phyloP scores from a whole-genome alignment of 2,113 vertebrate genomes.

The Pelvicachromis taeniatus region DNA sequence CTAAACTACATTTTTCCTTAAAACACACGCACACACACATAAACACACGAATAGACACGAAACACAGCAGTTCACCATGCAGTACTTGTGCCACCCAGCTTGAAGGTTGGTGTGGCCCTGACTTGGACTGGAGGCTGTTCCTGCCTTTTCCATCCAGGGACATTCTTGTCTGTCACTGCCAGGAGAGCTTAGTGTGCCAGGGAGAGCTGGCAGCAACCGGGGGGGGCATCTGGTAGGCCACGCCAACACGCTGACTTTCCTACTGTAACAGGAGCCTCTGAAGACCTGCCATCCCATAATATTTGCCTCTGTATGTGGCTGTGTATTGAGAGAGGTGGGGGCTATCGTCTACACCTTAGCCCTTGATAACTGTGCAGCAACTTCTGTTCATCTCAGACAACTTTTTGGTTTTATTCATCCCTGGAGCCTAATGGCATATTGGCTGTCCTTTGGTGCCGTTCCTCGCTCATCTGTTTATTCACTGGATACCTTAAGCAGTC shows the following conservation, averaged over 20 bases:
- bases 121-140: conserved; percentile 16
- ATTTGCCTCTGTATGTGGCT: conserved; percentile 37
- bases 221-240: conserved; percentile 41
- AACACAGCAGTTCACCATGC: not conserved
- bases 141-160: conserved; percentile 47
- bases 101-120: conserved; percentile 24
- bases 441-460: not conserved
- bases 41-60: not conserved
- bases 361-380: not conserved
- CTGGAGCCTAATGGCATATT: conserved; percentile 24
- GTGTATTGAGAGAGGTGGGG: not conserved
- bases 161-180: conserved; percentile 49
- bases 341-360: not conserved
- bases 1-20: not conserved
- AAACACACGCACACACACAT: not conserved
- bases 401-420: conserved; percentile 27
- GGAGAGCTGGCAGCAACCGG: conserved; percentile 38
- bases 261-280: conserved; percentile 47
- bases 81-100: conserved; percentile 26
- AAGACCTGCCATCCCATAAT: conserved; percentile 49
- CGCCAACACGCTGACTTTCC: conserved; percentile 25
- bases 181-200: conserved; percentile 42
- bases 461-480: conserved; percentile 37
- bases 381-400: conserved; percentile 11
- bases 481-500: not conserved